Conservation (phyloP, 2,888 invertebrate genomes). For the Drosophila longiperda region DNA sequence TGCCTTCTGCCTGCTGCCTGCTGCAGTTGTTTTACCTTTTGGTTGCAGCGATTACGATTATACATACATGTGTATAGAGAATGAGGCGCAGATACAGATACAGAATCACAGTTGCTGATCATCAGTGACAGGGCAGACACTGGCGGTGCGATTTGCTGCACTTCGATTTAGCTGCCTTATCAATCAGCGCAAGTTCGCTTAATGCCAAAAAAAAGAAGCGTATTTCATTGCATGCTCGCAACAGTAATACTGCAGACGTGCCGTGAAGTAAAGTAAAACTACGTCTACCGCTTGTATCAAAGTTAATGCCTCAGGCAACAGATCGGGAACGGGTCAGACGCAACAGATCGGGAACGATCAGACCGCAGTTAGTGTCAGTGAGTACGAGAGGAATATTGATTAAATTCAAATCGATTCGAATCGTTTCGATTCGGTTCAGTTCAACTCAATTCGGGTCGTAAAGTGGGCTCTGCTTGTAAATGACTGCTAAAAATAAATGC, state of each 20-base stretch:
- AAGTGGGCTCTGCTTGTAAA: conserved; percentile 39
- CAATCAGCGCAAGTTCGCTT: conserved; percentile 68
- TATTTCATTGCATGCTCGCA: conserved; percentile 72
- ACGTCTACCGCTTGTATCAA: background rate
- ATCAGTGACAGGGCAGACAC: conserved; percentile 52
- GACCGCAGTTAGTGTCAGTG: conserved; percentile 31
- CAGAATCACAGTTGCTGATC: conserved; percentile 37
- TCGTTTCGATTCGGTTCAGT: conserved; percentile 1
- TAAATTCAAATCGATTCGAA: conserved; percentile 11
- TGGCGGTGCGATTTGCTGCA: conserved; percentile 63
- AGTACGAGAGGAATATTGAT: conserved; percentile 12
- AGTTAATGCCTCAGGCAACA: background rate
- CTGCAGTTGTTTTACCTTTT: conserved; percentile 64
- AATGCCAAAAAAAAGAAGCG: conserved; percentile 70
- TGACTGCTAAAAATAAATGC: conserved; percentile 68
- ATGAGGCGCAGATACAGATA: conserved; percentile 24
- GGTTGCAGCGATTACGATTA: conserved; percentile 63
- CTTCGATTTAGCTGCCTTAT: conserved; percentile 70
- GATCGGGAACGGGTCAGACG: conserved; percentile 10
- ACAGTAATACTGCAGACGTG: conserved; percentile 71
- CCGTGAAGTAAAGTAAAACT: conserved; percentile 21
- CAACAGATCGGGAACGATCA: conserved; percentile 22
- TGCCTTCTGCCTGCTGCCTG: conserved; percentile 10
- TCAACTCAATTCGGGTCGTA: conserved; percentile 52
- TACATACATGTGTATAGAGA: conserved; percentile 26